Conservation (phyloP, 2,888 invertebrate genomes). For the Trachelus iudaicus region DNA sequence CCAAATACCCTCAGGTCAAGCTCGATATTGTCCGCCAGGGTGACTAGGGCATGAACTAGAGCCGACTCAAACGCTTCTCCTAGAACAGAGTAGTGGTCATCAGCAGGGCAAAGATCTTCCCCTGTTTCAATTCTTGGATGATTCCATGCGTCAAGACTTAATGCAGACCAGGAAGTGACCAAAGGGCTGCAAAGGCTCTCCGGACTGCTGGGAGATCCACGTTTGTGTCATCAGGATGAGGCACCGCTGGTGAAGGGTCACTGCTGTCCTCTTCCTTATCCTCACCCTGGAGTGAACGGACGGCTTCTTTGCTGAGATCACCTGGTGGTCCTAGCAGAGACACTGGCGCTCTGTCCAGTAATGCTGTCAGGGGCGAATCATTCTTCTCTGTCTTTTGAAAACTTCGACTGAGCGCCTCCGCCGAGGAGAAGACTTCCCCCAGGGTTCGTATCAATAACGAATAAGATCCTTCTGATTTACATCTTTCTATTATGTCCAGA, state of each 20-base stretch:
- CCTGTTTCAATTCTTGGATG: conserved; percentile 50
- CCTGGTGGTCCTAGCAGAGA: conserved; percentile 65
- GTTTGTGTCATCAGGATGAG: conserved; percentile 59
- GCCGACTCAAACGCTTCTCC: conserved; percentile 72
- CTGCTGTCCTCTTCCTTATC: conserved; percentile 90
- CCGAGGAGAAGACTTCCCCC: conserved; percentile 79
- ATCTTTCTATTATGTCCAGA: conserved; percentile 79
- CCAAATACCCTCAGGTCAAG: conserved; percentile 75
- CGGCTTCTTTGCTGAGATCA: conserved; percentile 77
- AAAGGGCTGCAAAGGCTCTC: conserved; percentile 74
- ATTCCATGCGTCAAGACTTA: conserved; percentile 67
- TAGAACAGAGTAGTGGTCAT: conserved; percentile 32
- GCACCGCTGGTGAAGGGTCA: conserved; percentile 62
- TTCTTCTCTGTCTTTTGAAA: conserved; percentile 70
- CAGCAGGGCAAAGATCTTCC: neutral
- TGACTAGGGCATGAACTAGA: conserved; percentile 79
- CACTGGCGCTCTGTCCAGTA: conserved; percentile 69
- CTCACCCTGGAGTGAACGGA: conserved; percentile 80
- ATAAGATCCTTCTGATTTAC: conserved; percentile 76
- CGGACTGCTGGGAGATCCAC: conserved; percentile 81
- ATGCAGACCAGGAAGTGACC: conserved; percentile 55
- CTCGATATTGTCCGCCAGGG: conserved; percentile 78
- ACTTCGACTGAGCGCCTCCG: conserved; percentile 78
- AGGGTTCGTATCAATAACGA: conserved; percentile 80
- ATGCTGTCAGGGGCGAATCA: conserved; percentile 67